Percentiles rank a stretch among this genome's conserved stretches.
Evolutionary conservation across 2,113 vertebrate genomes (phyloP).

Genomic region (Istiophorus platypterus): DNA sequence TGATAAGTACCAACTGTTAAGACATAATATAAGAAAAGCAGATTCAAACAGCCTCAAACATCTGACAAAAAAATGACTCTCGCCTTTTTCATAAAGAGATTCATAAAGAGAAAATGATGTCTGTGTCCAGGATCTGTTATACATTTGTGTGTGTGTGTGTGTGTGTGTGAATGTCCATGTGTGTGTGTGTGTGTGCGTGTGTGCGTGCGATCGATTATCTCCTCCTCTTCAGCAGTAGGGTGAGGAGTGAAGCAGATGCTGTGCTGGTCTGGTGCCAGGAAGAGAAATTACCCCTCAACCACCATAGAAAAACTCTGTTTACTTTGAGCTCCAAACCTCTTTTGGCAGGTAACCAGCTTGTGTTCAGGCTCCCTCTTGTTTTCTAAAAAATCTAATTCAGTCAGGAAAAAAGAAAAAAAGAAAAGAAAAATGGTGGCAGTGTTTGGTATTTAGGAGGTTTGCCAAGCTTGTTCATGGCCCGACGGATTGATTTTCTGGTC

Average conservation of each 20-base stretch:
- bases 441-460: background rate
- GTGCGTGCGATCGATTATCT: too few relatives aligned
- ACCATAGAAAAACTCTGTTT: background rate
- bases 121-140: too few relatives aligned
- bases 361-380: constrained; percentile 12
- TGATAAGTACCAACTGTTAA: too few relatives aligned
- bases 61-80: too few relatives aligned
- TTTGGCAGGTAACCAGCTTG: background rate
- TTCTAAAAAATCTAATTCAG: background rate
- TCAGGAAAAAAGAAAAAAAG: too few relatives aligned
- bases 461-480: background rate
- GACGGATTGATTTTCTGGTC: background rate
- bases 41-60: too few relatives aligned
- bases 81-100: too few relatives aligned
- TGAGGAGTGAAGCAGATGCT: background rate
- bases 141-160: background rate
- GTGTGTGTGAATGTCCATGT: too few relatives aligned
- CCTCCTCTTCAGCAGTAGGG: background rate
- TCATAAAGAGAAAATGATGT: too few relatives aligned
- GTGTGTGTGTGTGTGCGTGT: too few relatives aligned
- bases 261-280: background rate
- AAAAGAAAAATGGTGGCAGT: background rate
- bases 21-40: too few relatives aligned
- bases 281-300: constrained; percentile 1
- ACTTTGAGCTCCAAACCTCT: background rate